These are phyloP conservation scores for Erythrocercus mccallii DNA, from an alignment of 2,113 vertebrate species.

Conservation along the genomic window DNA sequence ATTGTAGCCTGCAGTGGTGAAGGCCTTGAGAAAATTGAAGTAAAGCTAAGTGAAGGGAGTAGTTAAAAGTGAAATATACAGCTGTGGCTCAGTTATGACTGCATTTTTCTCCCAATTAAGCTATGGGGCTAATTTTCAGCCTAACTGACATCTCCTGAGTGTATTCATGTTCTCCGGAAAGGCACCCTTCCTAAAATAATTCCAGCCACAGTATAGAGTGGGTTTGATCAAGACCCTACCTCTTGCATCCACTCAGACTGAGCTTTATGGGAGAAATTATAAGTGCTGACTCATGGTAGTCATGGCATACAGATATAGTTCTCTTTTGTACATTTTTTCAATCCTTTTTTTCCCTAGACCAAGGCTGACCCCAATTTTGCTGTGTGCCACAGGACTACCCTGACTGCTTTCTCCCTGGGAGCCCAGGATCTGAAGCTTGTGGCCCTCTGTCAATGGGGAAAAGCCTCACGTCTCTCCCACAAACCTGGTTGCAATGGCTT, in stretches of 20 bases:
- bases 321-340: not conserved
- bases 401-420: not conserved
- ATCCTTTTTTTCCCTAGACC: not conserved
- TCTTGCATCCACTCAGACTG: not conserved
- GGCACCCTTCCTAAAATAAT: not conserved
- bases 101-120: not conserved
- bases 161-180: not conserved
- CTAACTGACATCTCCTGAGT: not conserved
- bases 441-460: not conserved
- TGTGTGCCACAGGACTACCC: not conserved
- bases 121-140: not conserved
- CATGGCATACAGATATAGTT: accelerated
- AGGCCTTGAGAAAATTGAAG: not conserved
- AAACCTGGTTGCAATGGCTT: not conserved
- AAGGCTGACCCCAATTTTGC: not conserved
- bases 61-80: not conserved
- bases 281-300: not conserved
- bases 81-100: not conserved
- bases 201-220: not conserved
- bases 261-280: not conserved
- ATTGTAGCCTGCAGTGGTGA: not conserved
- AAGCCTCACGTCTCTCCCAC: not conserved
- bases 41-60: not conserved
- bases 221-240: accelerated
- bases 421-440: not conserved